These are phyloP conservation scores for Synanthedon formicaeformis DNA, from an alignment of 2,888 invertebrate genomes.

Conservation along the genomic window DNA sequence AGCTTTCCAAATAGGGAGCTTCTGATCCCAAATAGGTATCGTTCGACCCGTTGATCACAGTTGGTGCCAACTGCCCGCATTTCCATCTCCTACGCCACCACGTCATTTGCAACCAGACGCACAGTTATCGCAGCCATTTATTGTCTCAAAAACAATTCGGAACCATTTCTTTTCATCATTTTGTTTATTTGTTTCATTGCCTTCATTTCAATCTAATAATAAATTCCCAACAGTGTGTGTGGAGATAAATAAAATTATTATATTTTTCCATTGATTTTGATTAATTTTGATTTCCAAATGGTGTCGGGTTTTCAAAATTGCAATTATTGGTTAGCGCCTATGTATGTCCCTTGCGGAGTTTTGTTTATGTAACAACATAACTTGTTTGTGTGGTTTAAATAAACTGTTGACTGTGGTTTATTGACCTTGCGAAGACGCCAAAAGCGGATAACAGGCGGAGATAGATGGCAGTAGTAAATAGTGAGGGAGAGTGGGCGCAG, in stretches of 20 bases:
- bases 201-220: too few species aligned
- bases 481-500: constrained; percentile 19
- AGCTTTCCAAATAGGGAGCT: constrained; percentile 65
- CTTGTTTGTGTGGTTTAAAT: constrained; percentile 1
- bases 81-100: constrained; percentile 48
- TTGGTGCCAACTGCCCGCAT: constrained; percentile 11
- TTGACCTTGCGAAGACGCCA: constrained; percentile 2
- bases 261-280: too few species aligned
- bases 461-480: constrained; percentile 14
- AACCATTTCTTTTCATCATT: too few species aligned
- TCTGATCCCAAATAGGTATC: constrained; percentile 60
- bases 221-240: too few species aligned
- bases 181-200: too few species aligned
- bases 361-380: too few species aligned
- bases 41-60: constrained; percentile 27
- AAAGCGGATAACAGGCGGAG: neutral
- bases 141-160: too few species aligned
- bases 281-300: too few species aligned
- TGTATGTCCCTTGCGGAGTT: constrained; percentile 3
- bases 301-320: too few species aligned
- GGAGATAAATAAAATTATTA: too few species aligned
- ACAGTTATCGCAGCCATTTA: too few species aligned
- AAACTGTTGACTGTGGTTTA: neutral
- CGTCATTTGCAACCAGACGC: constrained; percentile 13
- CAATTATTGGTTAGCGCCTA: too few species aligned